A percentile compares a stretch with the other conserved stretches of the same genome.
These are phyloP conservation scores for Artemia sp. DNA, from an alignment of 2,888 invertebrate species.

Conservation along the genomic window DNA sequence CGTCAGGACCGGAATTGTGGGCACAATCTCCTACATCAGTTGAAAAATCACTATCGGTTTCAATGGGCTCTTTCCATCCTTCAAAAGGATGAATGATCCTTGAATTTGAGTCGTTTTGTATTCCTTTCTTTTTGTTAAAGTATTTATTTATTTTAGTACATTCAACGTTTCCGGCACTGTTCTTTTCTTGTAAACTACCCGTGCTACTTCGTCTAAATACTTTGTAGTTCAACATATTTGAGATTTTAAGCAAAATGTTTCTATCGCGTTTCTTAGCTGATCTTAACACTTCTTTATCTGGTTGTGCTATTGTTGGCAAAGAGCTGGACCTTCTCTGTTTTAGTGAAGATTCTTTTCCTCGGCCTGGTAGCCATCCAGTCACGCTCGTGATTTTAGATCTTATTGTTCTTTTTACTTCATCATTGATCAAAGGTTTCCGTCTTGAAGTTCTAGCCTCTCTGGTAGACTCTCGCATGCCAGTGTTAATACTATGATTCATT, in stretches of 20 bases:
- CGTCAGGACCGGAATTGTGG: background rate
- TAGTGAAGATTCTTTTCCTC: background rate
- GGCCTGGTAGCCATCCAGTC: background rate
- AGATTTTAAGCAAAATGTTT: background rate
- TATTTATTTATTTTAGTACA: background rate
- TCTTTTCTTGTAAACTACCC: background rate
- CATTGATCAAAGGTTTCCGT: conserved; percentile 5
- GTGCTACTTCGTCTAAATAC: conserved; percentile 5
- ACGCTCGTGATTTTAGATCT: background rate
- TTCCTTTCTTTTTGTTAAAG: background rate
- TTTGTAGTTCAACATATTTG: background rate
- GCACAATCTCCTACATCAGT: background rate
- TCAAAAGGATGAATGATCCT: background rate
- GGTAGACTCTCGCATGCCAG: background rate
- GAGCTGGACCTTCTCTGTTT: conserved; percentile 1
- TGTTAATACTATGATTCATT: background rate
- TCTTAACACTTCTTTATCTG: background rate
- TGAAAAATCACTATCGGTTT: background rate
- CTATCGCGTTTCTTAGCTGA: background rate
- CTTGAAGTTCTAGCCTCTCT: background rate
- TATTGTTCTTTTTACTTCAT: background rate
- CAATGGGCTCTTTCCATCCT: conserved; percentile 1
- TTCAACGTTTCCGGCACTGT: background rate
- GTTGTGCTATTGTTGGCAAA: background rate
- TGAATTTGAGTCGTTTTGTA: background rate